Evolutionary conservation across 2,888 invertebrate species (phyloP), one percentile per base, ranked within the genome.

Genomic region (Galeopsomyia nigrocyanea): DNA sequence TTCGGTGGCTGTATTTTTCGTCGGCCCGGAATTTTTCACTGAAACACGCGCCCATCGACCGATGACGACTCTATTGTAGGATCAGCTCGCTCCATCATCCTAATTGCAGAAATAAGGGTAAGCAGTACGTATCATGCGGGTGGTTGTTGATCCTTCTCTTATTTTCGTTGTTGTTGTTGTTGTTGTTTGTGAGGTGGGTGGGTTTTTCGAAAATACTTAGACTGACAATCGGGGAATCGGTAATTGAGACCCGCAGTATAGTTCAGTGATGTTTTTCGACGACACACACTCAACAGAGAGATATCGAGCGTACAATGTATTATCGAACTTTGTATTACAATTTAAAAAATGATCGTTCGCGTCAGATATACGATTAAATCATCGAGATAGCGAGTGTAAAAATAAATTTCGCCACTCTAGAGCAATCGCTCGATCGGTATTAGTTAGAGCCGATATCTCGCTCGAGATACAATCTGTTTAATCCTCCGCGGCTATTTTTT

Each of bases 241-340:
- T 73, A 64, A 73, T 73, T 74, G 70, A 63, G 60, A 58, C 74
- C 74, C 74, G 74, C 74, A 70, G n/a, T n/a, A n/a, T n/a, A n/a
- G 53, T 26, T 60, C 13, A 39, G 13, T 39, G 39, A 26, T 26
- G 26, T 26, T 39, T 39, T 39, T 39, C 39, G 39, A 10, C 13
- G 10, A 39, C 7, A 39, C 39, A 31, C 31, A 7, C 31, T 31
- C 7, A 31, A 31, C 3, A 31, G 5, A 39, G 39, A 39, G 5
- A 39, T 39, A 39, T 39, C 39, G 31, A n/a, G 31, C 31, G 7
- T 31, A 31, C 39, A 39, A 9, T 39, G 1, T 39, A 39, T 31
- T 31, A 7, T 39, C 39, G 39, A 39, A 39, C 10, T 39, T 39
- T 3, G 39, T 39, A 39, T 39, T 39, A 39, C 10, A 39, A 39